Conservation (phyloP, 1,140 invertebrate genomes). For the Apis dorsata region DNA sequence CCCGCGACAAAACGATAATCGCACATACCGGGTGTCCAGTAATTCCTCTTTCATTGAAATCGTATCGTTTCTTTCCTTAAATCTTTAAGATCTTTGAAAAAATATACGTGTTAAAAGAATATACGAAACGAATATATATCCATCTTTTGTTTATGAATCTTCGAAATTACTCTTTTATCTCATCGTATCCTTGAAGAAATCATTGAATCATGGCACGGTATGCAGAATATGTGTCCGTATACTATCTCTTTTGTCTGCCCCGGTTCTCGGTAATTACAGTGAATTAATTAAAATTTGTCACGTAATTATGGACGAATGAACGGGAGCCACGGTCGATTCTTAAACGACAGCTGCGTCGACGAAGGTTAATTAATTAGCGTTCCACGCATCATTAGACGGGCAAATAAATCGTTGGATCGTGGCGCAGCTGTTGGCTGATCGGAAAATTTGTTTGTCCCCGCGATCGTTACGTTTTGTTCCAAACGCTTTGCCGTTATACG, state of each 20-base stretch:
- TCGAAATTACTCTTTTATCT: too few species aligned
- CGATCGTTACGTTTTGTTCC: constrained; percentile 15
- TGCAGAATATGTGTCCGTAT: too few species aligned
- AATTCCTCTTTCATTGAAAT: too few species aligned
- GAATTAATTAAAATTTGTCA: constrained; percentile 44
- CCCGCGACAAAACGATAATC: background rate
- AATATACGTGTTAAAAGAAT: too few species aligned
- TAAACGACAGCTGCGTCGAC: constrained; percentile 21
- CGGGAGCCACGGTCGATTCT: constrained; percentile 4
- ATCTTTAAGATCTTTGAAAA: too few species aligned
- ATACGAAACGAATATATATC: too few species aligned
- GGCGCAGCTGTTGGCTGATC: background rate
- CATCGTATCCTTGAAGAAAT: too few species aligned
- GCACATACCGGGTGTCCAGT: too few species aligned
- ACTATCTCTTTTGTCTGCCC: background rate
- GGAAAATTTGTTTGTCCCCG: constrained; percentile 36
- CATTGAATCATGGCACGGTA: background rate
- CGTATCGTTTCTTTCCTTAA: too few species aligned
- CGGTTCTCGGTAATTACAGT: background rate
- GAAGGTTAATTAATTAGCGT: constrained; percentile 46
- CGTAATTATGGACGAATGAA: constrained; percentile 29
- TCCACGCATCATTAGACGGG: constrained; percentile 33
- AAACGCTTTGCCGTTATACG: background rate
- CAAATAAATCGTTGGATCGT: constrained; percentile 24
- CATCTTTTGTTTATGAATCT: too few species aligned